Percentiles rank a stretch among this genome's conserved stretches.
phyloP scores from a whole-genome alignment of 2,797 vertebrate genomes.

The Megaceryle alcyon region DNA sequence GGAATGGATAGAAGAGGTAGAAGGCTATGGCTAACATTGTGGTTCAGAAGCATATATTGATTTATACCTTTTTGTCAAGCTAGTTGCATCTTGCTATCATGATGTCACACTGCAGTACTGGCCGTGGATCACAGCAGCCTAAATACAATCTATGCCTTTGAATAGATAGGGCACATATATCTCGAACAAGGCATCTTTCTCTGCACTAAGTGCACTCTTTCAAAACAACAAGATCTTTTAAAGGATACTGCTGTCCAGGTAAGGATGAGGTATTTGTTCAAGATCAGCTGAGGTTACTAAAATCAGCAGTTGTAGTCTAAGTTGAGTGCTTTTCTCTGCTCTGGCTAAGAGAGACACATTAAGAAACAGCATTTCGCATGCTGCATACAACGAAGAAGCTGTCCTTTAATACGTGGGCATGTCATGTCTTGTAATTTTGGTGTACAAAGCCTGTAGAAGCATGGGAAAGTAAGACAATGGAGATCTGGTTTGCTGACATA shows the following conservation, averaged over 20 bases:
- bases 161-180: background rate
- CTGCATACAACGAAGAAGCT: background rate
- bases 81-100: background rate
- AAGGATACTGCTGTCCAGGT: background rate
- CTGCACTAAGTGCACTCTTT: background rate
- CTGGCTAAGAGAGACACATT: background rate
- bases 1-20: background rate
- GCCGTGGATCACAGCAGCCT: background rate
- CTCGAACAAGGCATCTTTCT: background rate
- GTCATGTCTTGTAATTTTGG: background rate
- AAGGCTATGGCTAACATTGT: background rate
- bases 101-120: background rate
- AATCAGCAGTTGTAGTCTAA: background rate
- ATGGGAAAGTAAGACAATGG: background rate
- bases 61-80: background rate
- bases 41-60: background rate
- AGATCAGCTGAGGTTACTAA: background rate
- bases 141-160: background rate
- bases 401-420: background rate
- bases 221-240: background rate
- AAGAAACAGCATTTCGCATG: background rate
- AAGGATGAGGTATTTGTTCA: background rate
- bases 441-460: background rate
- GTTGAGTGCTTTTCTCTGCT: background rate
- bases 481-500: background rate